Evolutionary conservation across 2,113 vertebrate species (phyloP).

Genomic region (Larimichthys crocea): DNA sequence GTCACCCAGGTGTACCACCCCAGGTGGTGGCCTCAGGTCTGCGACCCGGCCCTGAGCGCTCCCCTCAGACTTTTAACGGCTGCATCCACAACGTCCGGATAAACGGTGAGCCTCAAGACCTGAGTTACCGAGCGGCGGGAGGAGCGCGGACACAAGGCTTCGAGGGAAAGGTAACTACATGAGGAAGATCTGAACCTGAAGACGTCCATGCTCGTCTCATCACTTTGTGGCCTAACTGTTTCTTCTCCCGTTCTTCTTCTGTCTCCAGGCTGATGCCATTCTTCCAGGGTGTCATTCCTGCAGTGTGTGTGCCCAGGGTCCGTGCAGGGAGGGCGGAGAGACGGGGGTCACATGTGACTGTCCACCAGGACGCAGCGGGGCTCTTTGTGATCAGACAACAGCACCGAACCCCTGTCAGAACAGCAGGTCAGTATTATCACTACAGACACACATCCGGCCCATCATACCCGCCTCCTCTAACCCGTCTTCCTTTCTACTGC

Average conservation of each 20-base stretch:
- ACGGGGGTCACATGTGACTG: constrained; percentile 93
- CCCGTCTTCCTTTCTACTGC: not conserved
- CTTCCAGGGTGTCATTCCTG: constrained; percentile 95
- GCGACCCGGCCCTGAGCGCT: constrained; percentile 89
- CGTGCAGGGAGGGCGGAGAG: constrained; percentile 91
- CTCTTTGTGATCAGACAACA: constrained; percentile 90
- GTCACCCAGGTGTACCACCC: constrained; percentile 89
- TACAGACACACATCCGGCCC: not conserved
- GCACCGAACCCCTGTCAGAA: constrained; percentile 85
- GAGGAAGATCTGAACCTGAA: not conserved
- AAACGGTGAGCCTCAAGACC: constrained; percentile 94
- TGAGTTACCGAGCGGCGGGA: constrained; percentile 79
- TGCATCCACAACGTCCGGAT: constrained; percentile 95
- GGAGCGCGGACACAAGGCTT: constrained; percentile 78
- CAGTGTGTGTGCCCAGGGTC: constrained; percentile 92
- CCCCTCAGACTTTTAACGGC: constrained; percentile 91
- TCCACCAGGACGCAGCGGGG: constrained; percentile 88
- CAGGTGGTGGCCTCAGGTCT: constrained; percentile 88
- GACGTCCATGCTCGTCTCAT: not conserved
- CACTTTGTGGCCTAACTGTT: not conserved
- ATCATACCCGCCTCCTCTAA: not conserved
- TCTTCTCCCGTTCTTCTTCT: not conserved
- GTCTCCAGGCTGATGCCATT: constrained; percentile 77
- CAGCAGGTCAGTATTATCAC: constrained; percentile 84
- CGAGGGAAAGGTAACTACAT: constrained; percentile 70